Evolutionary conservation across 1,140 invertebrate genomes (phyloP), one percentile per base, ranked within the genome.

Genomic region (Anastrepha obliqua): DNA sequence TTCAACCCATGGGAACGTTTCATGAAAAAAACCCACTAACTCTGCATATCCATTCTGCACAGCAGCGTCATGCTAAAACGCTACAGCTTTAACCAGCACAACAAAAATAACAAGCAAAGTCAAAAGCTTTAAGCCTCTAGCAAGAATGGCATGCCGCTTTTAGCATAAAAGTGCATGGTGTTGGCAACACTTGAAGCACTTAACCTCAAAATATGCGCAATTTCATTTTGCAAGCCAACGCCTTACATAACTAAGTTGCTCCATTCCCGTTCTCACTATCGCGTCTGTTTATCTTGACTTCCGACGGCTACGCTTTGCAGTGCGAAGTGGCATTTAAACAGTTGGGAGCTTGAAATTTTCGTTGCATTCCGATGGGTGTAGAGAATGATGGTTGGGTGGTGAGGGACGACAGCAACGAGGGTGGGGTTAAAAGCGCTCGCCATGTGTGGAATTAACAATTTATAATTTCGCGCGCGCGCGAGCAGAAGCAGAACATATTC

Each of bases 141-240:
- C 64, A 39, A 67, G 17, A 2, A 39, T 8, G 13, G 17, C 7
- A 1, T 55, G 51, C 15, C 47, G 74, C 47, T 55, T 55, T 81
- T 51, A 81, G 74, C 74, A 20, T 15, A 20, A 55, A 81, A 81
- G 2, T 81, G n/a, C 55, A 47, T 81, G 74, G 47, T 81, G 74
- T 81, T 81, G 74, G 74, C 74, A 81, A 11, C 74, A 58, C 74
- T 81, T 81, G 47, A 81, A 81, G n/a, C 47, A 55, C 74, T 81
- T 81, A 81, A 81, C 74, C 74, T 81, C 74, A 81, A 81, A 81
- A 81, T 81, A 81, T 81, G 47, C n/a, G 42, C 74, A 81, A 81
- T 81, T 81, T 81, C 74, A 81, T 81, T 81, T 81, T 58, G 74
- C 47, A 81, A 81, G 47, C 74, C 44, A 81, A 55, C 74, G 44